Evolutionary conservation across 2,888 invertebrate species (phyloP), one percentile per base, ranked within the genome.

Genomic region (Aphrophora alni): DNA sequence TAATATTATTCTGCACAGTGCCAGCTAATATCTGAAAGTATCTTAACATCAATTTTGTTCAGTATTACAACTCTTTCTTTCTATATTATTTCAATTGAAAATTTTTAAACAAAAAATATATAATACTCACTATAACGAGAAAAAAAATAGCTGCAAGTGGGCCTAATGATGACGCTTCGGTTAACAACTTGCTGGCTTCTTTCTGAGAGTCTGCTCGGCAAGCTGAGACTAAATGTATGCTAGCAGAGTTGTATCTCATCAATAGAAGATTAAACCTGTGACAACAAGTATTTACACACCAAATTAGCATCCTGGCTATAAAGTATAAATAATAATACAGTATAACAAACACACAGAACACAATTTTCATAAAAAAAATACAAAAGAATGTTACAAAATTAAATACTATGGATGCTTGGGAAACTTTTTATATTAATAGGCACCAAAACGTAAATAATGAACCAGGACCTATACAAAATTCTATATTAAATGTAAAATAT

Each of bases 141-240:
- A 77, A 28, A 87, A 81, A 81, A 1, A 78, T 82, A 27, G 83
- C 85, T 38, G 88, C 88, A 81, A 81, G 73, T 5, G 81, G 78
- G 0, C 81, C 81, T 1, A 78, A 33, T 17, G 75, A 3, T 21
- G 28, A n/a, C n/a, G 78, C 78, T 87, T 87, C 87, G n/a, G 38
- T 68, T 5, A 82, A 25, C 10, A 81, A 21, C 12, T 59, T 33
- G 17, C 26, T 24, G 0, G 81, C 81, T 74, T 69, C 81, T 27
- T 69, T 75, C 17, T 70, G 28, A 0, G 81, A 75, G n/a, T 68
- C 76, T 28, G 78, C n/a, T 25, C 72, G 25, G 17, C 72, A 68
- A 8, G 80, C 80, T 8, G 80, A 72, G 5, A 71, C 76, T 24
- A 76, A 44, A 27, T 75, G 44, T 17, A 76, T 51, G 59, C 75